These are phyloP conservation scores for Lamellibrachia columna DNA, from an alignment of 2,888 invertebrate genomes.

Conservation along the genomic window DNA sequence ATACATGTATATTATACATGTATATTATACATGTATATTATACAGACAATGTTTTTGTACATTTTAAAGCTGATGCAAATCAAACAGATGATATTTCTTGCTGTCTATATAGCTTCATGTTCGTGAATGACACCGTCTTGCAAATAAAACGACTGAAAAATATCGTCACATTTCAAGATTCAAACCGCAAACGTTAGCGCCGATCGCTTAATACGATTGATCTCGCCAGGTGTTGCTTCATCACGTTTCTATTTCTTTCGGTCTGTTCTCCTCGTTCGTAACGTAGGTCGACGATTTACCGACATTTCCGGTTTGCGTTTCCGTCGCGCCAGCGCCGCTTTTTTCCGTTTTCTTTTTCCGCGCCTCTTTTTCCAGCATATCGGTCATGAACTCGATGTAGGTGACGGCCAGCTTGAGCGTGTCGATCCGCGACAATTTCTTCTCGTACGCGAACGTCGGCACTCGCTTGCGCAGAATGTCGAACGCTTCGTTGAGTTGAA, in stretches of 20 bases:
- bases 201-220: not conserved
- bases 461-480: conserved; percentile 85
- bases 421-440: conserved; percentile 92
- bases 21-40: no score
- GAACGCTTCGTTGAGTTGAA: conserved; percentile 94
- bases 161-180: not conserved
- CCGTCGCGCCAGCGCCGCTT: not conserved
- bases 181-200: not conserved
- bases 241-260: conserved; percentile 1
- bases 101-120: not conserved
- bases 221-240: not conserved
- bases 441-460: conserved; percentile 96
- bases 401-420: conserved; percentile 93
- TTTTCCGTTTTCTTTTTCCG: not conserved
- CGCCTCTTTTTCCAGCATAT: conserved; percentile 60
- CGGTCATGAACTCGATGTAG: conserved; percentile 96
- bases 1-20: no score
- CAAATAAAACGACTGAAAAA: not conserved
- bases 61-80: not conserved
- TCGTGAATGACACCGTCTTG: not conserved
- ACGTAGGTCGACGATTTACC: not conserved
- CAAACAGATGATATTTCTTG: not conserved
- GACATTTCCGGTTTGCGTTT: conserved; percentile 1
- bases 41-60: not conserved
- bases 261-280: not conserved